Conservation (phyloP, 2,888 invertebrate genomes). For the Chloromyia formosa region DNA sequence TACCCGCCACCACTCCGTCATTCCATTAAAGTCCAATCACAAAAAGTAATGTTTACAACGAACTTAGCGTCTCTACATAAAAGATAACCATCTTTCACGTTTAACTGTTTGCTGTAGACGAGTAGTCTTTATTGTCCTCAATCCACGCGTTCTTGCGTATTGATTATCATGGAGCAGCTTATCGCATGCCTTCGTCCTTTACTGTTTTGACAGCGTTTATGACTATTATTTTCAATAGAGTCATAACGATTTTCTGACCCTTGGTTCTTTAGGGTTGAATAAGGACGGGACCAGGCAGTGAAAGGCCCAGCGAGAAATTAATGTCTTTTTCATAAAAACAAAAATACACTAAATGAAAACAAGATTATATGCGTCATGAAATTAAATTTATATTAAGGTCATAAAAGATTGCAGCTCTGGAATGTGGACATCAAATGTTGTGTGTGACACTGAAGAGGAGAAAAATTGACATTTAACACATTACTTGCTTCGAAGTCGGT, state of each 20-base stretch:
- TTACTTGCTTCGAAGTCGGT: not conserved
- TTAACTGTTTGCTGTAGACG: not conserved
- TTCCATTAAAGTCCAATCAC: not conserved
- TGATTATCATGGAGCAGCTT: not conserved
- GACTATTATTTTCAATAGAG: conserved; percentile 7
- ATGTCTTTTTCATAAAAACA: not conserved
- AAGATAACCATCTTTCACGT: not conserved
- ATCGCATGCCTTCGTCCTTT: not conserved
- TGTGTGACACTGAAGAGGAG: not conserved
- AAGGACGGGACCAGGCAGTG: not conserved
- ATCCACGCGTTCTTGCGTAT: not conserved
- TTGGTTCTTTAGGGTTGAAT: not conserved
- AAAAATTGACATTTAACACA: conserved; percentile 20
- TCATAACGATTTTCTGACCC: conserved; percentile 7
- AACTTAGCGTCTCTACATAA: not conserved
- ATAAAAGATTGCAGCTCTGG: conserved; percentile 3
- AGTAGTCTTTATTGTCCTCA: not conserved
- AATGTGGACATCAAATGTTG: not conserved
- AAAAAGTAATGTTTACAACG: conserved; percentile 4
- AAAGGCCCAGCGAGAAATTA: not conserved
- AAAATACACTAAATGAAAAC: not conserved
- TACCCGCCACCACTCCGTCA: not conserved
- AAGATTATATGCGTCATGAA: not conserved
- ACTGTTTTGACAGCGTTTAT: conserved; percentile 16
- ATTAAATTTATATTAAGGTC: conserved; percentile 34